Base-by-base conservation (phyloP, 2,113 vertebrate genomes). In the Entosphenus tridentatus region DNA sequence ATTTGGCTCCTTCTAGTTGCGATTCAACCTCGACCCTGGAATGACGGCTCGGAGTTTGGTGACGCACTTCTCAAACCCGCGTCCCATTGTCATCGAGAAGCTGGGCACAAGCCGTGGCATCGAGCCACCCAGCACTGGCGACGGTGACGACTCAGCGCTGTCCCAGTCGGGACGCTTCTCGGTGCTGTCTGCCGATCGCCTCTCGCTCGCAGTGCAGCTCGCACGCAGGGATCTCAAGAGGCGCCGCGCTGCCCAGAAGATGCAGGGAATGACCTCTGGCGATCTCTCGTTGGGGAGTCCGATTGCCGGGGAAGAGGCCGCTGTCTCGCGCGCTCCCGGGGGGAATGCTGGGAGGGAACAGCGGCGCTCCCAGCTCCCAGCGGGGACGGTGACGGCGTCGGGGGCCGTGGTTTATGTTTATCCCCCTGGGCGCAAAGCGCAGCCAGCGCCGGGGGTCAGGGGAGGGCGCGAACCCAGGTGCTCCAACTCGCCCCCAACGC, bases 11-110 rank as follows among this genome's bases (percentile, higher is more conserved):
- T 39, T 39, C 5, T 39, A 39, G 39, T 39, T 39, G 39, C 39
- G 39, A 39, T 39, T 39, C 39, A 39, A 39, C 39, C 39, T 39
- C 39, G 39, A 39, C 39, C 39, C 39, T 7, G 39, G 39, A 39
- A 39, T 39, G 39, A 39, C 39, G 39, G 39, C 39, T 39, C 39
- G 6, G 6, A 39, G 39, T 76, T 78, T 87, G 72, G 83, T 83
- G 58, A 72, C 82, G 70, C 77, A 70, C 10, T 83, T 83, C 9
- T 74, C 74, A 70, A 79, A 72, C 11, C 89, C 89, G 2, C 72
- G 69, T 18, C 85, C 85, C 68, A 86, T 96, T 72, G 69, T 83
- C 75, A 89, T 96, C 56, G 88, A 96, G 77, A 92, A 86, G 73
- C 76, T 93, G 73, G 76, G 76, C 39, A 39, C 39, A 39, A 39